Conservation (phyloP, 2,113 vertebrate genomes). For the Hippotragus niger region DNA sequence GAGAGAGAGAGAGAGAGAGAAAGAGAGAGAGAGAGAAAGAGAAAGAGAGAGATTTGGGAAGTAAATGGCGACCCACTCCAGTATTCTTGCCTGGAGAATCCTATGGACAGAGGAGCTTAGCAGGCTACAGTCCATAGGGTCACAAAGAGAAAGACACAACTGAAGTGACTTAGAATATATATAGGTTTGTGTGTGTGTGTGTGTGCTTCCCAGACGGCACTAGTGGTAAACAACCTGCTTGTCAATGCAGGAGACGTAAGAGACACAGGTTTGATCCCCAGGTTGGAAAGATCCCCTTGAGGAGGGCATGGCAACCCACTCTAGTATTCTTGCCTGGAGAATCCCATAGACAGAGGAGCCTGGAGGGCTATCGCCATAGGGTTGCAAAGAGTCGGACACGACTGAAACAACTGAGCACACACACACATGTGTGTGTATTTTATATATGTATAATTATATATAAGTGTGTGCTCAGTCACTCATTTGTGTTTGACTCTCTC, state of each 20-base stretch:
- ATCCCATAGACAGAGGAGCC: not conserved
- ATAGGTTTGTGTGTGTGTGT: not conserved
- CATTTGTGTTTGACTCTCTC: not conserved
- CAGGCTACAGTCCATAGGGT: not conserved
- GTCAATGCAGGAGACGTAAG: not conserved
- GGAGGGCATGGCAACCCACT: not conserved
- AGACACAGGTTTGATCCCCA: not conserved
- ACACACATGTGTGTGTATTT: not conserved
- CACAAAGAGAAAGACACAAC: not conserved
- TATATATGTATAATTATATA: not conserved
- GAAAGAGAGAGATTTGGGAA: not conserved
- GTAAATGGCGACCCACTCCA: not conserved
- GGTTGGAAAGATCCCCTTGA: not conserved
- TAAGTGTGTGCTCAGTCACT: not conserved
- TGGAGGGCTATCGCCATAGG: not conserved
- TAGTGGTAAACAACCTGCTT: not conserved
- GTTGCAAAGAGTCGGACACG: rapidly evolving
- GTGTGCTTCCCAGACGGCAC: not conserved
- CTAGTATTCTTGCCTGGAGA: not conserved
- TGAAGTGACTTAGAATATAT: not conserved
- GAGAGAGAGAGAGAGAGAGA: too few species aligned
- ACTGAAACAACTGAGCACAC: not conserved
- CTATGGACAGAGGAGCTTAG: not conserved
- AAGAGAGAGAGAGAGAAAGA: too few species aligned
- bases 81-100: not conserved